Base-by-base conservation (phyloP, 2,888 invertebrate genomes). In the Abrostola tripartita region DNA sequence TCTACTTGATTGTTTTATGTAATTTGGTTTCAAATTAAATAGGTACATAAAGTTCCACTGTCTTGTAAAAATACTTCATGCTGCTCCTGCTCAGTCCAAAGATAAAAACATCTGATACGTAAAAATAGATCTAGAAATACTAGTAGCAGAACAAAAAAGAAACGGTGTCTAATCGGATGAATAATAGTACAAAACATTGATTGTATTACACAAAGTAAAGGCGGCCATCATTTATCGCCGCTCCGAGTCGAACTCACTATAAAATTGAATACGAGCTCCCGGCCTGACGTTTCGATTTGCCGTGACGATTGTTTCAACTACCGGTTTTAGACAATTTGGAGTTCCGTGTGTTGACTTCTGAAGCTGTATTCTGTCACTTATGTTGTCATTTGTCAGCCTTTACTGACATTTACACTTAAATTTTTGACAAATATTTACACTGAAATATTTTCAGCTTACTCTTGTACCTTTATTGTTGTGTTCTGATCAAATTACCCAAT, bases 291-390 rank as follows among this genome's bases (percentile, higher is more conserved):
- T 84, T 85, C 85, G 85, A 89, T 87, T 85, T 84, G 81, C 86
- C 89, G 87, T 90, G 89, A 89, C 89, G 90, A 88, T 91, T 90
- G 90, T 89, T 90, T 88, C 89, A 86, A 90, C 90, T 89, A 89
- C 90, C 90, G 90, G 90, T 90, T 89, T 90, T 89, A 84, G 86
- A 86, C 85, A 85, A 87, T 88, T 89, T 85, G 78, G 88, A 85
- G 88, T 81, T 87, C 86, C 83, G 74, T 82, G 54, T 74, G 68
- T 62, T 72, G 65, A 66, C 55, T 74, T 66, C 68, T 68, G 71
- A 70, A 76, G 63, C 79, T 63, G 67, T 71, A 70, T 74, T 80
- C 65, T 78, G 68, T 73, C 70, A 78, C 73, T 73, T 71, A 78
- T 65, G 60, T 62, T 62, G 52, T 64, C 61, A 73, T 79, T 80